These are phyloP conservation scores for Sebastes taczanowskii DNA, from an alignment of 2,797 vertebrate genomes.

Conservation along the genomic window DNA sequence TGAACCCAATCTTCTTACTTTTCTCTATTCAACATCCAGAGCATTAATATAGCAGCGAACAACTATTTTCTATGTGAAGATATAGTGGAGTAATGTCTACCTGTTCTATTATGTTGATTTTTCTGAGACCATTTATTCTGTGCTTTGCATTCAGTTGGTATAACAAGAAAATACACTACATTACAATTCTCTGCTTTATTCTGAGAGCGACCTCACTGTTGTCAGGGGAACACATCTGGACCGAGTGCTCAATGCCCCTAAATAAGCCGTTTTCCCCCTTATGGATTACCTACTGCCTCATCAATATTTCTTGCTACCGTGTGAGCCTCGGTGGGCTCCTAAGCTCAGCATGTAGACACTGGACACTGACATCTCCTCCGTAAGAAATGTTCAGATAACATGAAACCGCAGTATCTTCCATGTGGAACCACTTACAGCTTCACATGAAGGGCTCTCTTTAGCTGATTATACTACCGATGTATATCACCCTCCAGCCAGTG, in stretches of 20 bases:
- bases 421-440: conserved; percentile 57
- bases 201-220: not conserved
- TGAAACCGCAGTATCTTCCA: conserved; percentile 23
- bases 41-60: not conserved
- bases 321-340: not conserved
- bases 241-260: not conserved
- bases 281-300: not conserved
- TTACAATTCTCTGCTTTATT: no score
- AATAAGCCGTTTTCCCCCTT: not conserved
- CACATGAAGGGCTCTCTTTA: conserved; percentile 22
- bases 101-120: not conserved
- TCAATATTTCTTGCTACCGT: conserved; percentile 3
- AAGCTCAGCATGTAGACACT: not conserved
- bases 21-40: not conserved
- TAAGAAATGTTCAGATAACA: conserved; percentile 22
- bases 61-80: no score
- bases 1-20: not conserved
- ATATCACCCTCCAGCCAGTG: conserved; percentile 33
- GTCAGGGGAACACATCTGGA: conserved; percentile 1
- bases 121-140: not conserved
- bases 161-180: not conserved
- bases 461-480: conserved; percentile 34
- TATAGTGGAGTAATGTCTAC: no score
- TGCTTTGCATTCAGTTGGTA: not conserved
- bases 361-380: not conserved